A percentile compares a stretch with the other conserved stretches of the same genome.
These are phyloP conservation scores for Drosophila nannoptera DNA, from an alignment of 1,140 invertebrate genomes.

Conservation along the genomic window DNA sequence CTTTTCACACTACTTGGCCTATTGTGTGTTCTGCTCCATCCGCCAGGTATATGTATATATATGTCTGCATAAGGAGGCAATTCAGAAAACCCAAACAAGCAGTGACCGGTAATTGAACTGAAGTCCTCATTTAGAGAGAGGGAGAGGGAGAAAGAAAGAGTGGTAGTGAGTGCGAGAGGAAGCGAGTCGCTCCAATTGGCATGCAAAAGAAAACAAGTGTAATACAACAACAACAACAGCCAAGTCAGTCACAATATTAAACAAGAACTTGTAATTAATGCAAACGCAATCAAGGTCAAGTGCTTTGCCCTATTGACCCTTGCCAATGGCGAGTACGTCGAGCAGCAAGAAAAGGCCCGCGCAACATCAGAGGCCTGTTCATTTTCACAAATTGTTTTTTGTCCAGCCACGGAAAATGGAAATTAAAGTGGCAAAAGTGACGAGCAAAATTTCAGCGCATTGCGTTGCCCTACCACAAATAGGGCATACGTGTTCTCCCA, in stretches of 20 bases:
- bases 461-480: background rate
- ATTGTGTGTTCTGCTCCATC: constrained; percentile 45
- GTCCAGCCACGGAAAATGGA: constrained; percentile 69
- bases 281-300: constrained; percentile 76
- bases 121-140: constrained; percentile 41
- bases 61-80: constrained; percentile 6
- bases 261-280: constrained; percentile 68
- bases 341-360: too few relatives aligned
- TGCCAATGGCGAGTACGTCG: background rate
- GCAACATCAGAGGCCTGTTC: constrained; percentile 38
- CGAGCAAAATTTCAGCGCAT: constrained; percentile 47
- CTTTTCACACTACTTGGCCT: constrained; percentile 39
- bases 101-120: constrained; percentile 71
- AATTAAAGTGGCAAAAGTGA: constrained; percentile 67
- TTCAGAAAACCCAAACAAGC: constrained; percentile 31
- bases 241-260: constrained; percentile 69
- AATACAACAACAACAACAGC: constrained; percentile 40
- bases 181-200: too few relatives aligned
- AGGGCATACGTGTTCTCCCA: background rate
- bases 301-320: constrained; percentile 70
- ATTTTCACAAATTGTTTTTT: constrained; percentile 62
- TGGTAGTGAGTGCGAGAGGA: constrained; percentile 27
- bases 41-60: constrained; percentile 45
- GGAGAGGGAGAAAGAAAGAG: background rate
- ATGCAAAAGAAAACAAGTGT: constrained; percentile 12